phyloP scores from a whole-genome alignment of 2,888 invertebrate genomes.

The Liposcelis brunnea region DNA sequence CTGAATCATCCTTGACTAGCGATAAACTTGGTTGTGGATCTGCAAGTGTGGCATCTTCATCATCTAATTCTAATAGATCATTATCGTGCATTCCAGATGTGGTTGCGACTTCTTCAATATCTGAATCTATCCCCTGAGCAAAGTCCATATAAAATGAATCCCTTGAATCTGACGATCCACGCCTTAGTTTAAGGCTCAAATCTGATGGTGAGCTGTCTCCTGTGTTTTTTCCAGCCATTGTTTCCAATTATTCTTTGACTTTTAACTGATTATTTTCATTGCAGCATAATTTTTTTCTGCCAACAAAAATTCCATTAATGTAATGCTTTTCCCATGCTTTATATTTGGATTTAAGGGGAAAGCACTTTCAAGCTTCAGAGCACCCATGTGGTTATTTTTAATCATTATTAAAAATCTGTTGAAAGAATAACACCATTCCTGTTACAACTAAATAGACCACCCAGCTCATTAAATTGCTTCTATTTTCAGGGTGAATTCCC shows the following conservation, averaged over 20 bases:
- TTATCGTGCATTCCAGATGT: constrained; percentile 23
- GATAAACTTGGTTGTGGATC: background rate
- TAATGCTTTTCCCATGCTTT: too few species aligned
- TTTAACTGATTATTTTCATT: too few species aligned
- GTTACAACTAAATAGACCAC: too few species aligned
- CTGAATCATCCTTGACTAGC: constrained; percentile 6
- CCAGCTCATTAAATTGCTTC: too few species aligned
- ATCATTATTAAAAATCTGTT: too few species aligned
- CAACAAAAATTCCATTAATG: too few species aligned
- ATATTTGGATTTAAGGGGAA: too few species aligned
- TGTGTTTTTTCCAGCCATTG: constrained; percentile 22
- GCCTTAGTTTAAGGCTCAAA: constrained; percentile 64
- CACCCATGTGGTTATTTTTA: too few species aligned
- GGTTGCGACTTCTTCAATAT: constrained; percentile 63
- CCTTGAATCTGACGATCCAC: constrained; percentile 71
- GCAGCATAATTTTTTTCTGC: too few species aligned
- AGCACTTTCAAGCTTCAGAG: too few species aligned
- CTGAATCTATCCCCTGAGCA: constrained; percentile 73
- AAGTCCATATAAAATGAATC: constrained; percentile 85
- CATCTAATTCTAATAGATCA: background rate
- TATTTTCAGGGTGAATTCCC: too few species aligned
- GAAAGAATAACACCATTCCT: too few species aligned
- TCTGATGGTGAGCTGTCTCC: constrained; percentile 66
- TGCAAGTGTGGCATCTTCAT: background rate
- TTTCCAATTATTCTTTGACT: constrained; percentile 11